A percentile compares a stretch with the other conserved stretches of the same genome.
Evolutionary conservation across 2,113 vertebrate genomes (phyloP).

Genomic region (Nesogale talazaci): DNA sequence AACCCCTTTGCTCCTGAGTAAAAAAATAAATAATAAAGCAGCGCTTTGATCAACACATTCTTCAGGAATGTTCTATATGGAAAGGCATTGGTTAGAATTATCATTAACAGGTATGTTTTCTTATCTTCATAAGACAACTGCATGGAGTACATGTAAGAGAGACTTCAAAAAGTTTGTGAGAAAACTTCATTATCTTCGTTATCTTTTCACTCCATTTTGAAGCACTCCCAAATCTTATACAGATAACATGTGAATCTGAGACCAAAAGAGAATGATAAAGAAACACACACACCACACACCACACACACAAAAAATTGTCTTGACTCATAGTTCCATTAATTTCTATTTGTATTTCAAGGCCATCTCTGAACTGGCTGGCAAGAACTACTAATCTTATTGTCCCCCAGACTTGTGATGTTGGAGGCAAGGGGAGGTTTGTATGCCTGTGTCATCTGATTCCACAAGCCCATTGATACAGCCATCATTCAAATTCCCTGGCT

Average conservation of each 20-base stretch:
- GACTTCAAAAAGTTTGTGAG: too few species aligned
- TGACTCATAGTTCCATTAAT: slow-evolving; percentile 8
- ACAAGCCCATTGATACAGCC: background rate
- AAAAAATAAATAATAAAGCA: background rate
- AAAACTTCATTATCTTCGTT: too few species aligned
- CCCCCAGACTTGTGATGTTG: background rate
- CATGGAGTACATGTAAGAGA: background rate
- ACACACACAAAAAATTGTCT: background rate
- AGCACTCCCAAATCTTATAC: background rate
- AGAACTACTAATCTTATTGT: background rate
- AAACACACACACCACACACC: background rate
- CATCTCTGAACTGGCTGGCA: background rate
- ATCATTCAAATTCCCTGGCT: background rate
- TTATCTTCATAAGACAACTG: background rate
- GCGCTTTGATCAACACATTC: background rate
- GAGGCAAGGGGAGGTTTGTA: background rate
- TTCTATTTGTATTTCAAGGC: slow-evolving; percentile 24
- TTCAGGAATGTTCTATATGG: background rate
- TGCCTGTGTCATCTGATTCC: background rate
- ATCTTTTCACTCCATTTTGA: too few species aligned
- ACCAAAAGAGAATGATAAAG: background rate
- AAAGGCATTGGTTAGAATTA: slow-evolving; percentile 1
- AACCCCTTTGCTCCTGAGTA: slow-evolving; percentile 21
- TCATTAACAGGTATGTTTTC: background rate
- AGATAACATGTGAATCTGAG: background rate